Base-by-base conservation (phyloP, 2,888 invertebrate genomes). In the Dyspetes luteomarginatus region DNA sequence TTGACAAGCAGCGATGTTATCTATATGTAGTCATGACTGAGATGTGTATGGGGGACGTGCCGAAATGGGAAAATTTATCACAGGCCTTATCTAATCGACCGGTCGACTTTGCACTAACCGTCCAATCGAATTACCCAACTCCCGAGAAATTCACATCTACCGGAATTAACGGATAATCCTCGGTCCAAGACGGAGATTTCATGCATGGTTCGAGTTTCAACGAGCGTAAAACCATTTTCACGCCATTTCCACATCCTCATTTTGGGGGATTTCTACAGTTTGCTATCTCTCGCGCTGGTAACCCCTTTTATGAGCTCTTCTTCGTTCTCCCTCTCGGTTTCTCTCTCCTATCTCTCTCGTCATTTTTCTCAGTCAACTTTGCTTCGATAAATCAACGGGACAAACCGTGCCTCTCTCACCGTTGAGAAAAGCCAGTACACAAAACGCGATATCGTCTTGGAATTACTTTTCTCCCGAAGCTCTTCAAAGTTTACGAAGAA, bases 401-500 rank as follows among this genome's bases (percentile, higher is more conserved):
- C 45, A 15, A 74, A 83, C 15, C 43, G 30, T n/a, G 22, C 60
- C 17, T n/a, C 30, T 36, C 45, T 45, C 43, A 24, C 43, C 64
- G 52, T 17, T 24, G 41, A 36, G 52, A 68, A 77, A 55, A 65
- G 65, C 64, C 68, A 45, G 24, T n/a, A n/a, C 62, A 19, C 72
- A 50, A 55, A 84, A 83, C 85, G 87, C 83, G 84, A 82, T 83
- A 84, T 84, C 82, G 65, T 69, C 71, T 56, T 56, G 75, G 48
- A 84, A 84, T 84, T 82, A 83, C 83, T 82, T 82, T 78, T 82
- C 36, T 62, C 55, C 58, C 65, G 58, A 74, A 69, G 73, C 64
- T 72, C 65, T 69, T 69, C 55, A 77, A 69, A 73, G 74, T 81
- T 67, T 48, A 69, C 62, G 24, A 50, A 41, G 45, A 45, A 56